These are phyloP conservation scores for Chydorus sphaericus DNA, from an alignment of 2,888 invertebrate genomes.

Conservation along the genomic window DNA sequence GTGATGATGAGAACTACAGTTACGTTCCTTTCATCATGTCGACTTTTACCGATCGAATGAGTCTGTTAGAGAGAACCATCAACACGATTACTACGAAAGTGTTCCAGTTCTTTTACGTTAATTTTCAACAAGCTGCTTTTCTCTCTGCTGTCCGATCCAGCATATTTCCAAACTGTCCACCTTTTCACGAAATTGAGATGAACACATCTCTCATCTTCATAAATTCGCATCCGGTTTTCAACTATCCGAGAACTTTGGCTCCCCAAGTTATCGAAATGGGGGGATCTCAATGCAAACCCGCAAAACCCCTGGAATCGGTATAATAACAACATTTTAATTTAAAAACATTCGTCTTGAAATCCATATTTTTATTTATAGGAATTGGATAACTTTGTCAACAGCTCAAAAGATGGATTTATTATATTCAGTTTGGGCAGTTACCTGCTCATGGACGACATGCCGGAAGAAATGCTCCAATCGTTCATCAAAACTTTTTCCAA, in stretches of 20 bases:
- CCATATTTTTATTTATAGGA: slow-evolving; percentile 18
- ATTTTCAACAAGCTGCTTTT: background rate
- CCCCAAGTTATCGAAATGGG: slow-evolving; percentile 20
- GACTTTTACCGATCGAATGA: slow-evolving; percentile 21
- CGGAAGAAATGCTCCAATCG: slow-evolving; percentile 16
- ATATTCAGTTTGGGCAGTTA: slow-evolving; percentile 28
- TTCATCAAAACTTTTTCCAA: slow-evolving; percentile 22
- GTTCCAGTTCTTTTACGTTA: slow-evolving; percentile 18
- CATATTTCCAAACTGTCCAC: background rate
- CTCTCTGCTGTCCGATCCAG: background rate
- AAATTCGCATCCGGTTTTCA: slow-evolving; percentile 18
- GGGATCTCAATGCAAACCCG: slow-evolving; percentile 20
- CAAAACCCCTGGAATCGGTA: slow-evolving; percentile 26
- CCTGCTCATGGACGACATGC: slow-evolving; percentile 24
- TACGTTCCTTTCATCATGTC: slow-evolving; percentile 25
- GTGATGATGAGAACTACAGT: slow-evolving; percentile 22
- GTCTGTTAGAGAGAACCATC: slow-evolving; percentile 21
- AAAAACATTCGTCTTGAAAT: background rate
- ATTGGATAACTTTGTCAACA: slow-evolving; percentile 20
- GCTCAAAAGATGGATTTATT: slow-evolving; percentile 25
- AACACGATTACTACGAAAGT: slow-evolving; percentile 25
- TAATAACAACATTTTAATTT: no score
- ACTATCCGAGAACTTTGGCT: slow-evolving; percentile 15
- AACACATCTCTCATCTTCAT: slow-evolving; percentile 29
- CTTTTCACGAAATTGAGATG: slow-evolving; percentile 24